Evolutionary conservation across 2,113 vertebrate species (phyloP).

Genomic region (Gallinago undulata): DNA sequence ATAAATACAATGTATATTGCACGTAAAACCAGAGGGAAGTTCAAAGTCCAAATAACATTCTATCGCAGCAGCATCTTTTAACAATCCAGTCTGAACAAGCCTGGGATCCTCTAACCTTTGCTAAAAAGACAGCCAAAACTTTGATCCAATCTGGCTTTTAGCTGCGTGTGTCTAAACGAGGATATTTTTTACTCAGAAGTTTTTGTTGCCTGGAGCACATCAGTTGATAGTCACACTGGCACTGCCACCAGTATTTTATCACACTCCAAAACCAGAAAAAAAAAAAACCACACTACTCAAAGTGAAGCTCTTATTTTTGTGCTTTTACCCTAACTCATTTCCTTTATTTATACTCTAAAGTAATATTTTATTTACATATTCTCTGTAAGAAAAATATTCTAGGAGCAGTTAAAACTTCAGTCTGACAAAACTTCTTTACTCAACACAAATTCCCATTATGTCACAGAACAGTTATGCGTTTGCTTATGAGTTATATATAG

Average conservation of each 20-base stretch:
- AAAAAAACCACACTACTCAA: background rate
- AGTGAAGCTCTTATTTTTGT: background rate
- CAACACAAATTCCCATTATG: background rate
- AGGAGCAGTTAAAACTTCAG: background rate
- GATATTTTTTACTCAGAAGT: background rate
- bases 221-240: background rate
- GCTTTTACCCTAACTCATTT: background rate
- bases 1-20: background rate
- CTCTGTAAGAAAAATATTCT: background rate
- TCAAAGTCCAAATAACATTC: background rate
- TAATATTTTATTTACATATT: background rate
- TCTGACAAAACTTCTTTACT: background rate
- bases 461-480: background rate
- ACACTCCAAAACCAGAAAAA: background rate
- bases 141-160: background rate
- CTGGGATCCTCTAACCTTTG: background rate
- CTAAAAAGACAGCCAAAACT: background rate
- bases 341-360: background rate
- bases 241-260: background rate
- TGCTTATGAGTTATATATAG: background rate
- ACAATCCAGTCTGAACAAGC: background rate
- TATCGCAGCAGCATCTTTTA: background rate
- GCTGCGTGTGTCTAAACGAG: background rate
- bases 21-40: background rate
- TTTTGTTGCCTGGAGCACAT: background rate